Conservation (phyloP, 2,113 vertebrate species). For the Scalopus aquaticus region DNA sequence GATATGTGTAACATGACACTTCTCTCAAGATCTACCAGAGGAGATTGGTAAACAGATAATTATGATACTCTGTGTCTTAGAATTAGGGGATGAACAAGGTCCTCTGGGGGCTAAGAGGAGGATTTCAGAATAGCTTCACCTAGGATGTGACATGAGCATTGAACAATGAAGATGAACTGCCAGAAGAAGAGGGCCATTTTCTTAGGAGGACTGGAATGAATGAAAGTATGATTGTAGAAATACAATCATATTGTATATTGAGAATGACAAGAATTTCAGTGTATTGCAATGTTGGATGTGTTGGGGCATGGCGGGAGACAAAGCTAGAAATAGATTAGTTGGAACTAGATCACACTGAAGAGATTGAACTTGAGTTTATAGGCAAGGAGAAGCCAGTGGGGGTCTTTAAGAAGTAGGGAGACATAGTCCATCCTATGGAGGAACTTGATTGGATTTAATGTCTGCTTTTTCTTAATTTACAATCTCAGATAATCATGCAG, state of each 20-base stretch:
- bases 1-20: background rate
- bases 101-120: background rate
- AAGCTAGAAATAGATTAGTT: background rate
- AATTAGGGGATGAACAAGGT: slow-evolving; percentile 14
- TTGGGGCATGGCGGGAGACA: background rate
- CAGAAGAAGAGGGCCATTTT: background rate
- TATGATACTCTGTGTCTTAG: background rate
- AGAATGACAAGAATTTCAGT: background rate
- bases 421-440: background rate
- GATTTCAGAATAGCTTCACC: background rate
- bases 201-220: background rate
- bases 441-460: slow-evolving; percentile 7
- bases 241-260: slow-evolving; percentile 35
- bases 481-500: background rate
- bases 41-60: background rate
- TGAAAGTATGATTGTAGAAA: background rate
- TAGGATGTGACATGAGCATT: background rate
- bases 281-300: background rate
- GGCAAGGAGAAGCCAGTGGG: background rate
- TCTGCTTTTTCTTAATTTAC: slow-evolving; percentile 30
- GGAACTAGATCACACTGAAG: background rate
- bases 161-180: background rate
- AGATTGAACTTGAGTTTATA: background rate
- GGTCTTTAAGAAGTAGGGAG: background rate
- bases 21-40: background rate